Percentiles rank a stretch among this genome's conserved stretches.
Evolutionary conservation across 1,140 invertebrate genomes (phyloP).

Genomic region (Formica selysi): DNA sequence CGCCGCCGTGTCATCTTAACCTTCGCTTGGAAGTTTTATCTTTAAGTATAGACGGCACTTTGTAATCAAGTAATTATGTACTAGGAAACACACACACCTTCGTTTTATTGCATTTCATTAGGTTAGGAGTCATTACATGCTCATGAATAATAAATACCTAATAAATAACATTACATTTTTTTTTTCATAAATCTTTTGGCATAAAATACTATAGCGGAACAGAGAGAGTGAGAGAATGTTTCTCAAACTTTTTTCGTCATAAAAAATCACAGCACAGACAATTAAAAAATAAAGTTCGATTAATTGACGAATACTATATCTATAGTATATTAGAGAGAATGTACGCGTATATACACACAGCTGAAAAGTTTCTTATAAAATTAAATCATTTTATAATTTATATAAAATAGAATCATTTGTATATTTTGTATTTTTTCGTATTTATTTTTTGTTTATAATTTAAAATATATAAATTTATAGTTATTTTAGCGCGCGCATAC

Average conservation of each 20-base stretch:
- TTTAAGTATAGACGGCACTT: slow-evolving; percentile 14
- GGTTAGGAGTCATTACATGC: background rate
- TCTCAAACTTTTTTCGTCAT: background rate
- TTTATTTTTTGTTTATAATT: background rate
- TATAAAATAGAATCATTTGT: background rate
- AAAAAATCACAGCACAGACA: background rate
- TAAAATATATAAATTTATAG: background rate
- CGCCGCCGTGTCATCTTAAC: slow-evolving; percentile 43
- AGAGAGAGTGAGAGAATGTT: background rate
- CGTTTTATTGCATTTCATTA: background rate
- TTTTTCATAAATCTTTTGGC: background rate
- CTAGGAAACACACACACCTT: background rate
- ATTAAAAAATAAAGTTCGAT: background rate
- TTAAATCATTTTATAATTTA: no score
- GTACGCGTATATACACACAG: background rate
- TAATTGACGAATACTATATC: background rate
- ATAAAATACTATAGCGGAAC: background rate
- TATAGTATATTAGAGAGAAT: background rate
- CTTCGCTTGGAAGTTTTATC: slow-evolving; percentile 32
- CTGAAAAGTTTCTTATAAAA: background rate
- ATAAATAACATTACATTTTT: slow-evolving; percentile 15
- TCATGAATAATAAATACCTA: background rate
- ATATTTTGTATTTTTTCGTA: no score
- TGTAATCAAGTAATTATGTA: slow-evolving; percentile 27
- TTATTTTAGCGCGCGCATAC: background rate